These are phyloP conservation scores for Aeoliscus strigatus DNA, from an alignment of 2,797 vertebrate species.

Conservation along the genomic window DNA sequence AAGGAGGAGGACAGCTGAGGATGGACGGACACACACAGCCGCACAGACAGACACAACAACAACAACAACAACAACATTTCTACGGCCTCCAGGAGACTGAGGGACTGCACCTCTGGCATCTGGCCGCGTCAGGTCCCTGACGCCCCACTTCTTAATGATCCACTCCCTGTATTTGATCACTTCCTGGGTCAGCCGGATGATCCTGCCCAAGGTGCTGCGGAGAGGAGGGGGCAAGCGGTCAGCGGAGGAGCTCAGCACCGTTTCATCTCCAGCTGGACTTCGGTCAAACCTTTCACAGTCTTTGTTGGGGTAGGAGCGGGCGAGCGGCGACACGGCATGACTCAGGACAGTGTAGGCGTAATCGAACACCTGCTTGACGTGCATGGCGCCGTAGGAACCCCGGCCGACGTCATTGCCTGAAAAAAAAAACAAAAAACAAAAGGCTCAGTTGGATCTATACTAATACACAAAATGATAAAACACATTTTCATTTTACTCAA, in stretches of 20 bases:
- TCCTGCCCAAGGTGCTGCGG: slow-evolving; percentile 90
- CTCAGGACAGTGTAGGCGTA: slow-evolving; percentile 95
- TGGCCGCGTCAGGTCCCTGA: slow-evolving; percentile 68
- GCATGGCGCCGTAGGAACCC: slow-evolving; percentile 96
- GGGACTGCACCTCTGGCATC: slow-evolving; percentile 77
- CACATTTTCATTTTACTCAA: no score
- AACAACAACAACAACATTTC: no score
- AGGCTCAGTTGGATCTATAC: no score
- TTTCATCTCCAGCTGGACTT: no score
- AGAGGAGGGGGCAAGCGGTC: slow-evolving; percentile 1
- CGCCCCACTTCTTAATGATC: slow-evolving; percentile 95
- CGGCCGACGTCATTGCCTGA: slow-evolving; percentile 94
- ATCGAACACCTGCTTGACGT: slow-evolving; percentile 96
- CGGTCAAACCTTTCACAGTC: slow-evolving; percentile 86
- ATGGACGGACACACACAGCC: background rate
- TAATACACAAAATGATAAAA: no score
- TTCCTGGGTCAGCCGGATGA: slow-evolving; percentile 95
- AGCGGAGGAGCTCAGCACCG: background rate
- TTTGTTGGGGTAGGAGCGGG: slow-evolving; percentile 92
- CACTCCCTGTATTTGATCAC: slow-evolving; percentile 95
- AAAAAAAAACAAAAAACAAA: slow-evolving; percentile 4
- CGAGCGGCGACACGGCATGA: slow-evolving; percentile 90
- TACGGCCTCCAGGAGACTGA: background rate
- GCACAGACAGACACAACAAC: background rate
- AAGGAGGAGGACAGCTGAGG: background rate